Evolutionary conservation across 2,797 vertebrate species (phyloP), one percentile per base, ranked within the genome.

Genomic region (Parotocinclus haroldoi): DNA sequence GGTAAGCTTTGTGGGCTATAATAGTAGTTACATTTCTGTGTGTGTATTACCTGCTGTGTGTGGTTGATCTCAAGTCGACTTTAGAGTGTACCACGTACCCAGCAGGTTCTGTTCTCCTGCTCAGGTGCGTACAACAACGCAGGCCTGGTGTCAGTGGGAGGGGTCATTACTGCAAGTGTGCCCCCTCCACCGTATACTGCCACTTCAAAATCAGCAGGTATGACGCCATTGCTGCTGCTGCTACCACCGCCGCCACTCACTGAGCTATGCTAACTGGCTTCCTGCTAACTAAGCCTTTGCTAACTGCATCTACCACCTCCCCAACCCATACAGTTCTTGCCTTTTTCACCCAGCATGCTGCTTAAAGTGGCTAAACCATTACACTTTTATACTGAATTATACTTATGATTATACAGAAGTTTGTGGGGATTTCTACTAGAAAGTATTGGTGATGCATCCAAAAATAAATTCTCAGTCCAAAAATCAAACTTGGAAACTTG

Each of bases 41-140:
- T 27, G 2, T 27, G 27, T 27, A 27, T 27, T 27, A 27, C 27
- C 27, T 5, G 27, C 27, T 27, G 27, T 27, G 27, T 44, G 42
- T 44, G 9, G 42, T 10, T 10, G 42, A 3, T 44, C 9, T 44
- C 12, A 10, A 44, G 12, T 44, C 42, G 9, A 4, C 12, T 44
- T 10, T 10, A 44, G 11, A n/a, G 37, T 58, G 55, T 69, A 59
- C 71, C 71, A 63, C 80, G 75, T 80, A 81, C 62, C 67, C 52
- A 78, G 76, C 82, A 86, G 84, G 85, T 84, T 75, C 82, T 77
- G 48, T 89, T 75, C 79, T 80, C 88, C 86, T 75, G 86, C 89
- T 85, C 85, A 99, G 97, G 97, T 95, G 94, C 92, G 74, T 98
- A 95, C 84, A 97, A 96, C 90, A 98, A 94, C 81, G 93, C 94